phyloP scores from a whole-genome alignment of 2,888 invertebrate species.

The Laothoe populi region DNA sequence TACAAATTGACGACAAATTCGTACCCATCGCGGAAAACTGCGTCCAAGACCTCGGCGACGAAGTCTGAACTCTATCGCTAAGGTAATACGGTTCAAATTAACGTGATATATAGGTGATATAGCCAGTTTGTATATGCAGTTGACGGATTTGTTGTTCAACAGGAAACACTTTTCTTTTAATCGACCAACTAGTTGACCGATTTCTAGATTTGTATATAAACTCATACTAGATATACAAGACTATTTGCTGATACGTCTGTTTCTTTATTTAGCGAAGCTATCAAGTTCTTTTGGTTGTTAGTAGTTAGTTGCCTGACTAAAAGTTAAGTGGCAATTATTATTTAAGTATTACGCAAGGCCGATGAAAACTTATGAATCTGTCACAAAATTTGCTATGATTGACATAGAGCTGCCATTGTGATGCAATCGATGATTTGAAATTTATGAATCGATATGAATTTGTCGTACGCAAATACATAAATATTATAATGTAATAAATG shows the following conservation, averaged over 20 bases:
- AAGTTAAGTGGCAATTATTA: background rate
- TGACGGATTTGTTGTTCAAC: background rate
- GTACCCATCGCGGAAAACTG: constrained; percentile 97
- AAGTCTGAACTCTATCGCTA: constrained; percentile 65
- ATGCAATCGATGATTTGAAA: too few relatives aligned
- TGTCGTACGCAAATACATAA: too few relatives aligned
- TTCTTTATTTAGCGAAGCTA: constrained; percentile 12
- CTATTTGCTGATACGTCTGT: background rate
- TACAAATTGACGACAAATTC: constrained; percentile 96
- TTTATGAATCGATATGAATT: too few relatives aligned
- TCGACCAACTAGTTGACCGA: background rate
- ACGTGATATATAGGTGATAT: background rate
- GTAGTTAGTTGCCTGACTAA: background rate
- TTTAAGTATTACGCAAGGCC: background rate
- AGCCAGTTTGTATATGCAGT: background rate
- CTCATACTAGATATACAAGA: background rate
- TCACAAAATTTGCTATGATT: background rate
- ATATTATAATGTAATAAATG: too few relatives aligned
- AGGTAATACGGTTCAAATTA: constrained; percentile 14
- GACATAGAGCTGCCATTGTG: too few relatives aligned
- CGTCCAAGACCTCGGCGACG: constrained; percentile 90
- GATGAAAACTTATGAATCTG: background rate
- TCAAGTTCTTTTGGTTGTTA: background rate
- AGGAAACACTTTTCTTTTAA: too few relatives aligned
- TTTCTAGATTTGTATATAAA: background rate